phyloP scores from a whole-genome alignment of 2,113 vertebrate genomes.

The Oplegnathus fasciatus region DNA sequence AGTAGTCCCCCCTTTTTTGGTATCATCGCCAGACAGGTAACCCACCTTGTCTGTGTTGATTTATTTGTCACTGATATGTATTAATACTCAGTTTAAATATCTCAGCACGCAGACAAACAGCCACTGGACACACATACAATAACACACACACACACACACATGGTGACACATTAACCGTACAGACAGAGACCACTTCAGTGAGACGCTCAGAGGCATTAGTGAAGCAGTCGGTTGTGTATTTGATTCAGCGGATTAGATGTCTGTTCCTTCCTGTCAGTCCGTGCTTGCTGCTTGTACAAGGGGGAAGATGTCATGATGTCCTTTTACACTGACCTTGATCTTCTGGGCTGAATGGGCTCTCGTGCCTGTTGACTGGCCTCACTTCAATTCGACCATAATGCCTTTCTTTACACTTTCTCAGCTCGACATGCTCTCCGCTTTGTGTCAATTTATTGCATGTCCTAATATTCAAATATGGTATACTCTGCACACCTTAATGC shows the following conservation, averaged over 20 bases:
- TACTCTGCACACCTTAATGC: not conserved
- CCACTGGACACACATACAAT: not conserved
- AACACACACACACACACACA: not conserved
- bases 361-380: conserved; percentile 44
- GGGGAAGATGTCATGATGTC: conserved; percentile 65
- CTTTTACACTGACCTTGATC: conserved; percentile 71
- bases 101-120: not conserved
- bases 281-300: conserved; percentile 22
- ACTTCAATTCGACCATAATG: conserved; percentile 36
- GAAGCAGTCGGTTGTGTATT: conserved; percentile 51
- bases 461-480: not conserved
- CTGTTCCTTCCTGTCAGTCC: conserved; percentile 52
- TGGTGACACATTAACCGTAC: not conserved
- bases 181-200: not conserved
- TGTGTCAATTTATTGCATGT: not conserved
- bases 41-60: not conserved
- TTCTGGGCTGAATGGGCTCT: conserved; percentile 57
- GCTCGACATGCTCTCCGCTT: conserved; percentile 8
- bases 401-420: conserved; percentile 27
- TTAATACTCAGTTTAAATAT: not conserved
- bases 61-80: not conserved
- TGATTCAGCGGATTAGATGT: conserved; percentile 56
- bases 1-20: not conserved
- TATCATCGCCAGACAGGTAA: not conserved
- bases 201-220: conserved; percentile 42